Evolutionary conservation across 2,797 vertebrate genomes (phyloP).

Genomic region (Hephaestus fuliginosus): DNA sequence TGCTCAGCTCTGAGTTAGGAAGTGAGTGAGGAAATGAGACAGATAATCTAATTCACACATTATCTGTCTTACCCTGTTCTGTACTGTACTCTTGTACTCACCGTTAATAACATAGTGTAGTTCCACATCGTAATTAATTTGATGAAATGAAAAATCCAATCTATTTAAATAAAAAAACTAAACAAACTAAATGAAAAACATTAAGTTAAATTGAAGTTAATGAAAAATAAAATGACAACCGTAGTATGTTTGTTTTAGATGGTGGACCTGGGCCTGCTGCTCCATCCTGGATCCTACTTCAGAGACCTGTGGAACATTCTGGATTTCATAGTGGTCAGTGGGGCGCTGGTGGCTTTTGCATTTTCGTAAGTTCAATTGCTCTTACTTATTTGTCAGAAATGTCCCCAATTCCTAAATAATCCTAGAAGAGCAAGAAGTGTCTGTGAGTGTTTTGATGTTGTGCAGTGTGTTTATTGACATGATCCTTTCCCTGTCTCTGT

Average conservation of each 20-base stretch:
- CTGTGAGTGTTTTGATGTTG: conserved; percentile 15
- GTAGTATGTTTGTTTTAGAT: conserved; percentile 84
- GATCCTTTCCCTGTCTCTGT: conserved; percentile 78
- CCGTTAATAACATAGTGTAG: background rate
- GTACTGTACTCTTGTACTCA: too few relatives aligned
- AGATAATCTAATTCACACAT: too few relatives aligned
- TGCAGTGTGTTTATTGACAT: conserved; percentile 69
- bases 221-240: background rate
- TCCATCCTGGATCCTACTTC: conserved; percentile 96
- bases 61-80: too few relatives aligned
- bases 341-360: conserved; percentile 97
- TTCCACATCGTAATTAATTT: background rate
- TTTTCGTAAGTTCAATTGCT: conserved; percentile 93
- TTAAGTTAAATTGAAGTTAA: background rate
- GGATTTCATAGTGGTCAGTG: conserved; percentile 99
- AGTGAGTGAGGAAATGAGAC: too few relatives aligned
- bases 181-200: background rate
- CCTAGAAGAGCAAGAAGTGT: background rate
- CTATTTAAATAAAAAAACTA: background rate
- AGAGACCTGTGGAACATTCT: conserved; percentile 98
- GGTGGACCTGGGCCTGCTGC: conserved; percentile 94
- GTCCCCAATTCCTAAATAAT: background rate
- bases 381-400: background rate
- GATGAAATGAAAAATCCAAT: background rate
- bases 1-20: too few relatives aligned